phyloP scores from a whole-genome alignment of 1,140 invertebrate species.

The Hypsibius dujardini region DNA sequence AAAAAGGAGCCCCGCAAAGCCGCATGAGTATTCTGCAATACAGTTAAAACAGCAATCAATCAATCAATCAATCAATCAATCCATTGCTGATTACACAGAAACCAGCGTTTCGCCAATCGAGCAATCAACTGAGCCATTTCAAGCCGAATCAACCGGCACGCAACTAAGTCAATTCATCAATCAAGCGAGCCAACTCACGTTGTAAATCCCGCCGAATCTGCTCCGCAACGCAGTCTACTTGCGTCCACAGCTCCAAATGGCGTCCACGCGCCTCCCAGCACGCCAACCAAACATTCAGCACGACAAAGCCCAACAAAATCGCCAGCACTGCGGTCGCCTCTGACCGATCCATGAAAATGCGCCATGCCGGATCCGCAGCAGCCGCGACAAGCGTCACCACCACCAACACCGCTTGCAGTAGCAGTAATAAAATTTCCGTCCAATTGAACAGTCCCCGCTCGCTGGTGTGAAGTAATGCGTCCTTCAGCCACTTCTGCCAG shows the following conservation, averaged over 20 bases:
- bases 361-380: background rate
- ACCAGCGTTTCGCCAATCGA: no score
- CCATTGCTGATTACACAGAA: no score
- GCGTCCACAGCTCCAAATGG: conserved; percentile 5
- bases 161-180: background rate
- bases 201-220: conserved; percentile 3
- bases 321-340: background rate
- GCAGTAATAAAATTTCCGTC: background rate
- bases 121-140: background rate
- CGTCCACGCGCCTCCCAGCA: background rate
- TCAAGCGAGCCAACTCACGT: background rate
- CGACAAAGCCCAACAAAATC: background rate
- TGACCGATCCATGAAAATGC: background rate
- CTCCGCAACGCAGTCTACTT: background rate
- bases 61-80: no score
- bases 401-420: background rate
- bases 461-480: background rate
- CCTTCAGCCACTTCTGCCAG: background rate
- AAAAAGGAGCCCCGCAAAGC: background rate
- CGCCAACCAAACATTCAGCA: conserved; percentile 3
- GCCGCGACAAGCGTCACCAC: background rate
- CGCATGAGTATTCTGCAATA: background rate
- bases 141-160: background rate
- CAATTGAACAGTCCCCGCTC: background rate
- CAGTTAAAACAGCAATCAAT: background rate